Conservation (phyloP, 1,140 invertebrate species). For the Drosophila rufa region DNA sequence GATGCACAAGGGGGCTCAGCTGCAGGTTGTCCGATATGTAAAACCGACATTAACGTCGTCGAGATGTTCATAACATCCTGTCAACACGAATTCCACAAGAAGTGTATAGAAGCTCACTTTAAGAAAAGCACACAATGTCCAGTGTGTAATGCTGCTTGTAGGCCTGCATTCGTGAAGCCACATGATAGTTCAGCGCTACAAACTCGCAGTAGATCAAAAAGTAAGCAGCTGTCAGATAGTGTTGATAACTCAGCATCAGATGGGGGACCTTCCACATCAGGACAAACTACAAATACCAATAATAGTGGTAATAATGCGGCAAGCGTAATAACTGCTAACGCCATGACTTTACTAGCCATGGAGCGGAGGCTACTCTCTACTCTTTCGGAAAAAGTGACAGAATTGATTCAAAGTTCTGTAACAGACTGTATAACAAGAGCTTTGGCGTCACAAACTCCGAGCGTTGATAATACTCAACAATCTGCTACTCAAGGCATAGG, state of each 20-base stretch:
- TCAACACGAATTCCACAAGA: constrained; percentile 1
- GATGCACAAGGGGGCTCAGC: too few species aligned
- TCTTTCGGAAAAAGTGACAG: too few species aligned
- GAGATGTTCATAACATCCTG: background rate
- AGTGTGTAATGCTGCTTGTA: constrained; percentile 1
- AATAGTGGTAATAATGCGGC: too few species aligned
- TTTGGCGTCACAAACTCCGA: too few species aligned
- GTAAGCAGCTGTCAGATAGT: background rate
- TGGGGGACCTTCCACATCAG: constrained; percentile 6
- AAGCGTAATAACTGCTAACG: too few species aligned
- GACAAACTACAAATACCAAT: background rate
- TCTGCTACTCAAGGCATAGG: background rate
- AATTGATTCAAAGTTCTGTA: too few species aligned
- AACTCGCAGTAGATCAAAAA: constrained; percentile 12
- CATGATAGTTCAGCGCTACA: background rate
- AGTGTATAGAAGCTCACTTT: constrained; percentile 3
- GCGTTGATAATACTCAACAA: background rate
- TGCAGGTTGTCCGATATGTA: constrained; percentile 3
- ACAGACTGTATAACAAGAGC: too few species aligned
- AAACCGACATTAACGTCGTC: background rate
- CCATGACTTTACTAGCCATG: too few species aligned
- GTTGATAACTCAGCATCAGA: background rate
- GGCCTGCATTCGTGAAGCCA: background rate
- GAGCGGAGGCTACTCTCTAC: too few species aligned
- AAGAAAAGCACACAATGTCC: constrained; percentile 2